A percentile compares a stretch with the other conserved stretches of the same genome.
Evolutionary conservation across 2,888 invertebrate genomes (phyloP).

Genomic region (Chrysotoxum bicinctum): DNA sequence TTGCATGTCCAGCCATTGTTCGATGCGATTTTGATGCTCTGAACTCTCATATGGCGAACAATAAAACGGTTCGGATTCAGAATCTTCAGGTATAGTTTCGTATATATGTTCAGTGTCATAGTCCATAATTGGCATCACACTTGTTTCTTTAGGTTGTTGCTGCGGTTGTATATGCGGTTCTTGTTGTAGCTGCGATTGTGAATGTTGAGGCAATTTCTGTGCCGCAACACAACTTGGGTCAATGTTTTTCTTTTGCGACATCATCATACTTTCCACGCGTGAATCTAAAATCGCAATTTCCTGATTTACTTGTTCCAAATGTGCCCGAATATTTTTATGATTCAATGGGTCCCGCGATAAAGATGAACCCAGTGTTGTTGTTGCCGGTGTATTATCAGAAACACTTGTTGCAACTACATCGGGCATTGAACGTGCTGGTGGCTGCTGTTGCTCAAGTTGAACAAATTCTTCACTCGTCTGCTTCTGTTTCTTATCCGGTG

Average conservation of each 20-base stretch:
- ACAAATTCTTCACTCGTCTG: slow-evolving; percentile 49
- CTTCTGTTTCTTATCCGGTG: slow-evolving; percentile 75
- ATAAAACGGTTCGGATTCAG: slow-evolving; percentile 84
- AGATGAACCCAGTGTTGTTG: slow-evolving; percentile 49
- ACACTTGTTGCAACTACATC: slow-evolving; percentile 5
- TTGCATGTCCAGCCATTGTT: slow-evolving; percentile 79
- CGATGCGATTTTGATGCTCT: slow-evolving; percentile 76
- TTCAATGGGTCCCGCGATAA: slow-evolving; percentile 75
- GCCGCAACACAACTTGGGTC: slow-evolving; percentile 41
- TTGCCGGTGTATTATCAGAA: slow-evolving; percentile 1
- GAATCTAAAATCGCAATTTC: slow-evolving; percentile 84
- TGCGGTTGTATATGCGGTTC: background rate
- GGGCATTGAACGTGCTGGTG: background rate
- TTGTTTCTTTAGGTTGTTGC: slow-evolving; percentile 16
- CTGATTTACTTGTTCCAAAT: slow-evolving; percentile 82
- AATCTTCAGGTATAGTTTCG: slow-evolving; percentile 86
- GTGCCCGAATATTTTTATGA: slow-evolving; percentile 77
- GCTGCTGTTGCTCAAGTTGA: background rate
- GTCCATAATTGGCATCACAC: slow-evolving; percentile 74
- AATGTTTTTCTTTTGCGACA: slow-evolving; percentile 64
- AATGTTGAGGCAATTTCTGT: background rate
- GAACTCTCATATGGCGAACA: slow-evolving; percentile 84
- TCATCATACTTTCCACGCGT: slow-evolving; percentile 84
- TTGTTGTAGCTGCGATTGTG: background rate
- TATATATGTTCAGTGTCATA: slow-evolving; percentile 86